These are phyloP conservation scores for Eleutherodactylus coqui DNA, from an alignment of 2,797 vertebrate genomes.

Conservation along the genomic window DNA sequence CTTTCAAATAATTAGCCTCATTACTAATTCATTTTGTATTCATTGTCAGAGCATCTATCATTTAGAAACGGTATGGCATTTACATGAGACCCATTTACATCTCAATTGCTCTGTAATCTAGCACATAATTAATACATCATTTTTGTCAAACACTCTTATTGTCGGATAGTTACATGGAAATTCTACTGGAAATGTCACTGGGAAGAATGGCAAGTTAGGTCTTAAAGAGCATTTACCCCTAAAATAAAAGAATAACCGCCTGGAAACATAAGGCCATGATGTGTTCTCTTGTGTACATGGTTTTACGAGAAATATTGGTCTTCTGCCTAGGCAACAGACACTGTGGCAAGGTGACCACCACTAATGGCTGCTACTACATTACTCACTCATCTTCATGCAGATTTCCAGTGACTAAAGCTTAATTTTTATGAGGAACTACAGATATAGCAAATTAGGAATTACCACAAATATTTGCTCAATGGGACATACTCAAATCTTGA, in stretches of 20 bases:
- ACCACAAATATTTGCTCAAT: no score
- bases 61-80: constrained; percentile 68
- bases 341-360: background rate
- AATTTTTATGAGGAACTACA: no score
- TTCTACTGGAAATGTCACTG: constrained; percentile 25
- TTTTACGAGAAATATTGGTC: background rate
- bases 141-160: constrained; percentile 40
- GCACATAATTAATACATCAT: constrained; percentile 67
- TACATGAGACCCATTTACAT: constrained; percentile 66
- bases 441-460: no score
- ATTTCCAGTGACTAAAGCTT: no score
- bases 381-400: background rate
- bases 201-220: background rate
- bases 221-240: background rate
- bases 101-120: constrained; percentile 68
- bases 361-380: background rate
- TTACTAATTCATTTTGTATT: constrained; percentile 71
- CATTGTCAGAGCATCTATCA: constrained; percentile 67
- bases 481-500: no score
- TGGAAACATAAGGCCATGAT: background rate
- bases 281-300: background rate
- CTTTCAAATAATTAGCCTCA: constrained; percentile 69
- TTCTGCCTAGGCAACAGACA: background rate
- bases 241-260: background rate
- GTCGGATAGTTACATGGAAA: constrained; percentile 24